These are phyloP conservation scores for Paralvinella palmiformis DNA, from an alignment of 1,140 invertebrate species.

Conservation along the genomic window DNA sequence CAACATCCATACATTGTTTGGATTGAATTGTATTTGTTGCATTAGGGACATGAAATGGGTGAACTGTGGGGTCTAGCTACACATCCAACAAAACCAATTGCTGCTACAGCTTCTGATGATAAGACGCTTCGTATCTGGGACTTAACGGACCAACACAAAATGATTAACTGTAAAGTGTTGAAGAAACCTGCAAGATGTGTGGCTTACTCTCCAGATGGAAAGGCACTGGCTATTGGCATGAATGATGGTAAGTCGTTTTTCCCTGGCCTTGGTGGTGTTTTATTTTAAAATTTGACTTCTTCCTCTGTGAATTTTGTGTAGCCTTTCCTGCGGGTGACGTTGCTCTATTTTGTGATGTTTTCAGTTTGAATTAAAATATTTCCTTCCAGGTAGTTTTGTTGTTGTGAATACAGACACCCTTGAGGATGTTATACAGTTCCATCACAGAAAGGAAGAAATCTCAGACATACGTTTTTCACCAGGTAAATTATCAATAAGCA, in stretches of 20 bases:
- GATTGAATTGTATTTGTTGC: no score
- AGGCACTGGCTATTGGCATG: slow-evolving; percentile 44
- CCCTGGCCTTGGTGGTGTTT: no score
- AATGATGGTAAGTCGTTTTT: slow-evolving; percentile 45
- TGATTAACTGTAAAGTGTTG: slow-evolving; percentile 43
- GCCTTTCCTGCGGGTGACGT: no score
- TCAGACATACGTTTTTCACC: slow-evolving; percentile 50
- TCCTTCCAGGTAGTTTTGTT: slow-evolving; percentile 48
- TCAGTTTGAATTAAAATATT: no score
- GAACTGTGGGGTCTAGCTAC: slow-evolving; percentile 49
- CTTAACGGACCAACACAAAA: slow-evolving; percentile 27
- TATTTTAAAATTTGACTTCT: no score
- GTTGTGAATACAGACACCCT: slow-evolving; percentile 44
- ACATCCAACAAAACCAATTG: slow-evolving; percentile 40
- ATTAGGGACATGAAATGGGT: slow-evolving; percentile 47
- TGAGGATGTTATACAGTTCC: slow-evolving; percentile 39
- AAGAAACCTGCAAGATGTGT: slow-evolving; percentile 43
- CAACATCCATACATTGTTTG: no score
- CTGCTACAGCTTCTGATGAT: slow-evolving; percentile 50
- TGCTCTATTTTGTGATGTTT: no score
- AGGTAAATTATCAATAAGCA: slow-evolving; percentile 25
- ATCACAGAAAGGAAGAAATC: slow-evolving; percentile 50
- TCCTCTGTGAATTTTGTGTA: no score
- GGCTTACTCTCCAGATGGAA: slow-evolving; percentile 46
- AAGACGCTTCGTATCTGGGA: slow-evolving; percentile 46